These are phyloP conservation scores for Xanthorhoe spadicearia DNA, from an alignment of 2,888 invertebrate species.

Conservation along the genomic window DNA sequence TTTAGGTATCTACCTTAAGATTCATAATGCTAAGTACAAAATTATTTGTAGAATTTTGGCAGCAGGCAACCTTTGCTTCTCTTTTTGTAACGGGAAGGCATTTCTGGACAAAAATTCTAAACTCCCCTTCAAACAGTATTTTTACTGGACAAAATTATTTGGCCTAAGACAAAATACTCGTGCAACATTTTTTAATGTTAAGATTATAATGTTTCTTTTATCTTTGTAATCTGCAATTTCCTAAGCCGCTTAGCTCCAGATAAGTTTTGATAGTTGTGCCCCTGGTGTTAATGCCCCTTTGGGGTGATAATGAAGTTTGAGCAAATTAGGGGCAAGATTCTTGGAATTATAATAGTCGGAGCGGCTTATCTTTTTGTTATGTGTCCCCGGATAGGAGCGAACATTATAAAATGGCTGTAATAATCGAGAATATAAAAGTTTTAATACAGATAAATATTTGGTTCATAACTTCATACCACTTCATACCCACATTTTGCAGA, in stretches of 20 bases:
- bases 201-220: not conserved
- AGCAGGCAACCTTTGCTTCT: no score
- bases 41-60: no score
- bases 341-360: not conserved
- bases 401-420: not conserved
- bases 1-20: no score
- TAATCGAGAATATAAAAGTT: not conserved
- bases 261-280: conserved; percentile 21
- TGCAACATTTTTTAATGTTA: not conserved
- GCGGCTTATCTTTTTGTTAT: not conserved
- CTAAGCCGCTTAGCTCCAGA: conserved; percentile 9
- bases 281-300: conserved; percentile 6
- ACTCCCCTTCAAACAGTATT: no score
- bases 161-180: no score
- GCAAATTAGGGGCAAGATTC: not conserved
- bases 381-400: not conserved
- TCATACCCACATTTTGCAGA: no score
- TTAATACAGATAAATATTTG: no score
- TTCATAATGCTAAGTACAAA: no score
- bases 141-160: no score
- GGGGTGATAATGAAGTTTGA: not conserved
- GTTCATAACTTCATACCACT: no score
- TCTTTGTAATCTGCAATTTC: conserved; percentile 13
- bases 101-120: no score
- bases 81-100: no score